phyloP scores from a whole-genome alignment of 2,113 vertebrate genomes.

The Silurus meridionalis region DNA sequence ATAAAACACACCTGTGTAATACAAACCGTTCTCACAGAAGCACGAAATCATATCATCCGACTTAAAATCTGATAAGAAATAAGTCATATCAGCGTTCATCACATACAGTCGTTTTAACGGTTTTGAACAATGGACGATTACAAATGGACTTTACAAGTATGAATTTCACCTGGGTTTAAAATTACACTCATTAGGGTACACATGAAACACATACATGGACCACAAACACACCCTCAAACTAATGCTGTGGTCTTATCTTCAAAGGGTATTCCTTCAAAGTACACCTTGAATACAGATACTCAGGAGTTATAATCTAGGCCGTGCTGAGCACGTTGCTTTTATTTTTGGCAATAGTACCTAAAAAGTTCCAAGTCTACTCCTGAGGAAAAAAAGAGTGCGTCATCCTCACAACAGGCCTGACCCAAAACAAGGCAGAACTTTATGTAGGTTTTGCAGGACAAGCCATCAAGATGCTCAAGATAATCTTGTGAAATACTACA shows the following conservation, averaged over 20 bases:
- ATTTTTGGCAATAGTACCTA: slow-evolving; percentile 26
- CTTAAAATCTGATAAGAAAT: neutral
- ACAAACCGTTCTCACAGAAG: neutral
- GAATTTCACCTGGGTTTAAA: neutral
- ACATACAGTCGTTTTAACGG: neutral
- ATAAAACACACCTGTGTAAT: slow-evolving; percentile 25
- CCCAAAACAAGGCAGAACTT: slow-evolving; percentile 46
- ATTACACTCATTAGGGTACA: neutral
- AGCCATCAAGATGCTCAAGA: slow-evolving; percentile 4
- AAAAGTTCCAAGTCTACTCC: slow-evolving; percentile 15
- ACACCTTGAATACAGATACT: slow-evolving; percentile 27
- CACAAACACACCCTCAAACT: neutral
- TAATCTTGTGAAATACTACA: slow-evolving; percentile 12
- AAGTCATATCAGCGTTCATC: neutral
- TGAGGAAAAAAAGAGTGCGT: slow-evolving; percentile 24
- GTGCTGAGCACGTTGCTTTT: neutral
- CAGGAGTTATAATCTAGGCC: slow-evolving; percentile 21
- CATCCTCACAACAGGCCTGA: slow-evolving; percentile 44
- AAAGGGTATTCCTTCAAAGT: slow-evolving; percentile 36
- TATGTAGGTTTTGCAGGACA: slow-evolving; percentile 23
- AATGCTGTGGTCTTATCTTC: slow-evolving; percentile 30
- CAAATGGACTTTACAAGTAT: neutral
- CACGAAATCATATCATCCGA: neutral
- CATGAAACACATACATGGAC: neutral
- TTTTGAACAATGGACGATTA: neutral